Percentiles rank a stretch among this genome's conserved stretches.
Conservation (phyloP, 2,888 invertebrate species). For the Spisula subtruncata region DNA sequence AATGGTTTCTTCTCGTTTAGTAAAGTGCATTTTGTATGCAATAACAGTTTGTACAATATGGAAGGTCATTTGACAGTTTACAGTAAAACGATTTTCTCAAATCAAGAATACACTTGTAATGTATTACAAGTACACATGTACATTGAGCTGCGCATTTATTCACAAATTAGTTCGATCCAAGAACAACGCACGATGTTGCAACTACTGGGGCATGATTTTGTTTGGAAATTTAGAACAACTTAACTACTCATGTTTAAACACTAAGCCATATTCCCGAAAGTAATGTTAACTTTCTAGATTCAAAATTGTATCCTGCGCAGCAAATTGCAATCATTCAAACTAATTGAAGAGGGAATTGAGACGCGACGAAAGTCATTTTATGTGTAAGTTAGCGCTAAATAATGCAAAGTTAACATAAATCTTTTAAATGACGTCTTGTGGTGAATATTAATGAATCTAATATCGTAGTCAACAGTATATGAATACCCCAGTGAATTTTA, state of each 20-base stretch:
- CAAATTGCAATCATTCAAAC: constrained; percentile 9
- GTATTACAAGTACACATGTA: too few relatives aligned
- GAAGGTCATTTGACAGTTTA: too few relatives aligned
- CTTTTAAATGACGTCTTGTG: not conserved
- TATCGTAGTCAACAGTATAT: not conserved
- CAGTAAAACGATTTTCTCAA: too few relatives aligned
- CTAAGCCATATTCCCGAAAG: not conserved
- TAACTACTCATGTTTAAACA: not conserved
- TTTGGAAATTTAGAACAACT: not conserved
- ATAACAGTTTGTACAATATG: too few relatives aligned
- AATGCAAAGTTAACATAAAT: not conserved
- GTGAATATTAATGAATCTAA: constrained; percentile 4
- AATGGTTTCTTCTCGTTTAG: too few relatives aligned
- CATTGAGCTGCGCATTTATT: too few relatives aligned
- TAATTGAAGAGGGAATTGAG: not conserved
- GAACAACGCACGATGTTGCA: too few relatives aligned
- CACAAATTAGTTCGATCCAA: not conserved
- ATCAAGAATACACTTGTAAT: too few relatives aligned
- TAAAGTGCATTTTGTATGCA: too few relatives aligned
- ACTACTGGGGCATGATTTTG: not conserved
- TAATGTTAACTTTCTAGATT: not conserved
- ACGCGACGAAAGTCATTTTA: not conserved
- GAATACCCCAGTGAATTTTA: not conserved
- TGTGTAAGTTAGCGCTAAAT: not conserved
- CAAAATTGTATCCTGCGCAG: not conserved